Evolutionary conservation across 1,140 invertebrate species (phyloP), one percentile per base, ranked within the genome.

Genomic region (Euglossa dilemma): DNA sequence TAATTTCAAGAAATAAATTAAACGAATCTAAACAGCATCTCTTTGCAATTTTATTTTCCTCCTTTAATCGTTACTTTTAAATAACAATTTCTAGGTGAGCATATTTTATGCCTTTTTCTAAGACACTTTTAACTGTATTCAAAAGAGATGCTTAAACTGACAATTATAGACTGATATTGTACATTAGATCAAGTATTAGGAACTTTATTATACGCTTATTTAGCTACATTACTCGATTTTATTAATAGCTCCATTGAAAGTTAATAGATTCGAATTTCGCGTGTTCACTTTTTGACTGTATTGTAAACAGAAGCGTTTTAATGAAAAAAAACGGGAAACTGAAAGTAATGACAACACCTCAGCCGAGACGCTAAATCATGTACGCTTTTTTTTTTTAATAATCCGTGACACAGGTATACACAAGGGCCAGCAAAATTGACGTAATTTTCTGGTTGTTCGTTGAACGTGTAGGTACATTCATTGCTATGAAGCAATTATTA

Each of bases 401-500:
- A 84, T 64, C 28, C 84, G 14, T 66, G 59, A 56, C 56, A 72
- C 50, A 87, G 57, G 0, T 63, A 67, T 4, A 72, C n/a, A 43
- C 6, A 59, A 54, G 43, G 43, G 23, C 52, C 56, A n/a, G 20
- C 18, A 70, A 64, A 23, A 36, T 52, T 91, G 86, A 88, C 77
- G 87, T 89, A 90, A 91, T 84, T 20, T 63, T 54, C 43, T 71
- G 56, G 63, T 66, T 63, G 81, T 9, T 74, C 56, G 72, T 64
- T 79, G 71, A 81, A 87, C 72, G 80, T 64, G 28, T 59, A 64
- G 75, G 36, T 20, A 75, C 20, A 1, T 63, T 66, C 18, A 70
- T n/a, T 67, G 76, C 74, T 69, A 71, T 64, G 69, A 87, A 86
- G 69, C 80, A 88, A 87, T 90, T 90, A 79, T 89, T 85, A 84